Percentiles rank a stretch among this genome's conserved stretches.
These are phyloP conservation scores for Lagorchestes hirsutus DNA, from an alignment of 2,797 vertebrate species.

Conservation along the genomic window DNA sequence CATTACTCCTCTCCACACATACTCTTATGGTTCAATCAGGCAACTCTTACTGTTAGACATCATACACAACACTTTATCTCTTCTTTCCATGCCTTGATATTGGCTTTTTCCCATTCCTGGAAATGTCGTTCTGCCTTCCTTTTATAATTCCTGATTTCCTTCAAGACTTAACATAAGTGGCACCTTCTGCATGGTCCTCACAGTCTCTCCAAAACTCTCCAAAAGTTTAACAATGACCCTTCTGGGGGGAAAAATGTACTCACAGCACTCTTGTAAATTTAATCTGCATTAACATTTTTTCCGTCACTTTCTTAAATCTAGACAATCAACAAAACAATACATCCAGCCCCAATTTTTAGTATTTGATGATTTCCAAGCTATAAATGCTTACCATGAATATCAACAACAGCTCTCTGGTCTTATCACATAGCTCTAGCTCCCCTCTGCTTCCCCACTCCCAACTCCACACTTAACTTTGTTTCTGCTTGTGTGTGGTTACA, in stretches of 20 bases:
- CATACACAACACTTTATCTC: neutral
- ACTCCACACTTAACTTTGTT: too few relatives aligned
- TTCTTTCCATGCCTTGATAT: neutral
- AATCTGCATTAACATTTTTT: neutral
- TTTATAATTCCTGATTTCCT: neutral
- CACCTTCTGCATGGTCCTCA: neutral
- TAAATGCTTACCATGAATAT: too few relatives aligned
- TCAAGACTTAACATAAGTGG: neutral
- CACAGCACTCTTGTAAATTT: neutral
- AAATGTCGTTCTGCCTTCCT: neutral
- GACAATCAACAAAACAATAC: too few relatives aligned
- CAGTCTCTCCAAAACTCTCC: neutral
- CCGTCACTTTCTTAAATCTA: neutral
- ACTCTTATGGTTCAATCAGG: too few relatives aligned
- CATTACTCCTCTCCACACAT: too few relatives aligned
- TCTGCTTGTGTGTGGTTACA: too few relatives aligned
- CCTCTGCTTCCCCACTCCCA: too few relatives aligned
- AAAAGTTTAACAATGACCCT: neutral
- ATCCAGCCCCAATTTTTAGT: too few relatives aligned
- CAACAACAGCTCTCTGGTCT: too few relatives aligned
- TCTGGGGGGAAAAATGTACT: neutral
- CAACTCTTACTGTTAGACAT: neutral
- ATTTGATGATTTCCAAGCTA: too few relatives aligned
- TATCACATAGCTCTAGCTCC: too few relatives aligned
- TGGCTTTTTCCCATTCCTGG: neutral